phyloP scores from a whole-genome alignment of 2,113 vertebrate species.

The Daubentonia madagascariensis region DNA sequence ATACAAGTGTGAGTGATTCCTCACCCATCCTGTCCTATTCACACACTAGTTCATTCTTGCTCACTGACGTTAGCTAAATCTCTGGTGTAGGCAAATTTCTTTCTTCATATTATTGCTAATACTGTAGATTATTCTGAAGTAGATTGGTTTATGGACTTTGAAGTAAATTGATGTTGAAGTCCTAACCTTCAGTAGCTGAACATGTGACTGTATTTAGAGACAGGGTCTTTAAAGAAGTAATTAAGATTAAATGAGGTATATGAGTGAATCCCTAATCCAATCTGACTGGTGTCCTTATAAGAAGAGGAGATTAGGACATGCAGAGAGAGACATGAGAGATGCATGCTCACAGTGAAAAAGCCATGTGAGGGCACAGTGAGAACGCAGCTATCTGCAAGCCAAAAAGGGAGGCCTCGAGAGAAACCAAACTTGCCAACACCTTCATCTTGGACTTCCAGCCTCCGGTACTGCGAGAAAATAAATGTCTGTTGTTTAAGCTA shows the following conservation, averaged over 20 bases:
- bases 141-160: background rate
- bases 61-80: background rate
- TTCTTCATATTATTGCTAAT: background rate
- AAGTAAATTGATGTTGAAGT: background rate
- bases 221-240: background rate
- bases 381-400: background rate
- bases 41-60: background rate
- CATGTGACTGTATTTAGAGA: background rate
- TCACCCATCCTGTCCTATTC: background rate
- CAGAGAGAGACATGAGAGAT: background rate
- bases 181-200: background rate
- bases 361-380: background rate
- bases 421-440: background rate
- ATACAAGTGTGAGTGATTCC: background rate
- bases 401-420: background rate
- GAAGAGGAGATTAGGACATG: background rate
- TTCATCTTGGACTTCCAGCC: background rate
- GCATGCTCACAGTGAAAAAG: background rate
- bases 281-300: background rate
- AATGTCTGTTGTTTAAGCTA: background rate
- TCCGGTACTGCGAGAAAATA: background rate
- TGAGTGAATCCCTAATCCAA: background rate
- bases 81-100: background rate
- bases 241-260: background rate
- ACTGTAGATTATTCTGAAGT: background rate